Conservation (phyloP, 1,140 invertebrate species). For the Caenorhabditis inopinata region DNA sequence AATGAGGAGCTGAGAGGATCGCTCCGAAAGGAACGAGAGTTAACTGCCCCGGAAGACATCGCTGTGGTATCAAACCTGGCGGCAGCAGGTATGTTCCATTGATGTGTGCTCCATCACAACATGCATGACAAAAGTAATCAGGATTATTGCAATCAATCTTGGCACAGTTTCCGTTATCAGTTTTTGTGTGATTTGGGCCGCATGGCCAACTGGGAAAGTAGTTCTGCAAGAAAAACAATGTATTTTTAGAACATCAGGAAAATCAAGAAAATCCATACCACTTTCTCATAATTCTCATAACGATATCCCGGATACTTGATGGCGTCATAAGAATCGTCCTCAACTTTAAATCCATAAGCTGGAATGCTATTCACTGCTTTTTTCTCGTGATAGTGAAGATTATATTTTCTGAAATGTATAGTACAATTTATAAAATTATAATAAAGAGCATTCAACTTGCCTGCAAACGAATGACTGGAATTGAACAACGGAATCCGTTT, state of each 20-base stretch:
- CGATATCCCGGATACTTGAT: slow-evolving; percentile 33
- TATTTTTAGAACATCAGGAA: too few species aligned
- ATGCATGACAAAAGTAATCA: slow-evolving; percentile 9
- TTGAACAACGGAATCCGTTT: slow-evolving; percentile 16
- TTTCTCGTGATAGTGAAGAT: slow-evolving; percentile 32
- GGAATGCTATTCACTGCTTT: slow-evolving; percentile 20
- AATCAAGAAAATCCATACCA: too few species aligned
- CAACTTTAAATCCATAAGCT: slow-evolving; percentile 34
- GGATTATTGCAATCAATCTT: background rate
- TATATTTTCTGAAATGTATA: slow-evolving; percentile 23
- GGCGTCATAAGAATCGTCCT: slow-evolving; percentile 40
- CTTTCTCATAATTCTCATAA: slow-evolving; percentile 30
- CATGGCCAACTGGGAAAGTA: slow-evolving; percentile 46
- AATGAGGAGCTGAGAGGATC: slow-evolving; percentile 35
- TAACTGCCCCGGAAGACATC: slow-evolving; percentile 34
- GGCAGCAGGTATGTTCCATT: slow-evolving; percentile 34
- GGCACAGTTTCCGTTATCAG: background rate
- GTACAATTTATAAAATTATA: background rate
- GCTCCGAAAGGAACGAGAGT: background rate
- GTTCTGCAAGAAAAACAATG: too few species aligned
- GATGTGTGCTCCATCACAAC: slow-evolving; percentile 34
- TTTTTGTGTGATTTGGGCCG: background rate
- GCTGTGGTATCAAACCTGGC: slow-evolving; percentile 18
- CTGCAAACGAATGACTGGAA: slow-evolving; percentile 23
- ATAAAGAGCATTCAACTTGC: too few species aligned